phyloP scores from a whole-genome alignment of 2,113 vertebrate genomes.

The Corythoichthys haematopterus region DNA sequence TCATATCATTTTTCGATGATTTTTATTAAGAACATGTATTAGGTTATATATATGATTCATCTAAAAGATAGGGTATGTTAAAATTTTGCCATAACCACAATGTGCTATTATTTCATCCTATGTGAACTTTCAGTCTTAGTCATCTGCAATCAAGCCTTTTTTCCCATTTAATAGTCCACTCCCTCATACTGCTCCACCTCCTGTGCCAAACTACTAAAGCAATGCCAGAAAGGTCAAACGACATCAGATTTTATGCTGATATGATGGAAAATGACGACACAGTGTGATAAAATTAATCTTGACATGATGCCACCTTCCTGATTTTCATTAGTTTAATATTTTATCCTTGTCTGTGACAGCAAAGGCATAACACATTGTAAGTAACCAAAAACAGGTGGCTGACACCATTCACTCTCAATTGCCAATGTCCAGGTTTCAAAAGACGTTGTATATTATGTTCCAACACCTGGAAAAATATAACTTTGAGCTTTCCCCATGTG shows the following conservation, averaged over 20 bases:
- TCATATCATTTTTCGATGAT: background rate
- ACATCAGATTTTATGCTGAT: slow-evolving; percentile 29
- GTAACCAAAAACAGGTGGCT: slow-evolving; percentile 50
- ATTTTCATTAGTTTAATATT: slow-evolving; percentile 49
- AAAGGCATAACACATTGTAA: slow-evolving; percentile 15
- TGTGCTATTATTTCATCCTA: background rate
- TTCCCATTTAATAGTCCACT: slow-evolving; percentile 10
- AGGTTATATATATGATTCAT: background rate
- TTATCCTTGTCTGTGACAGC: slow-evolving; percentile 50
- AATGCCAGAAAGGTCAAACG: slow-evolving; percentile 29
- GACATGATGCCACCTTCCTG: slow-evolving; percentile 39
- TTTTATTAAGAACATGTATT: background rate
- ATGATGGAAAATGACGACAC: slow-evolving; percentile 31
- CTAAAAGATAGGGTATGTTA: background rate
- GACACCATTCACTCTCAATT: slow-evolving; percentile 31
- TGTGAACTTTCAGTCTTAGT: slow-evolving; percentile 2
- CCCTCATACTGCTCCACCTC: slow-evolving; percentile 12
- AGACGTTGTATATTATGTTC: slow-evolving; percentile 21
- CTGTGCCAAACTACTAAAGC: slow-evolving; percentile 14
- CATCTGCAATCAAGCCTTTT: slow-evolving; percentile 11
- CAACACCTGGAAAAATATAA: slow-evolving; percentile 39
- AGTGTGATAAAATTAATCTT: slow-evolving; percentile 31
- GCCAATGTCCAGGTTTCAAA: slow-evolving; percentile 45
- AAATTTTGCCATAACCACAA: background rate
- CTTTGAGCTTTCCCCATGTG: slow-evolving; percentile 32